These are phyloP conservation scores for Andinoacara biseriatus DNA, from an alignment of 2,113 vertebrate species.

Conservation along the genomic window DNA sequence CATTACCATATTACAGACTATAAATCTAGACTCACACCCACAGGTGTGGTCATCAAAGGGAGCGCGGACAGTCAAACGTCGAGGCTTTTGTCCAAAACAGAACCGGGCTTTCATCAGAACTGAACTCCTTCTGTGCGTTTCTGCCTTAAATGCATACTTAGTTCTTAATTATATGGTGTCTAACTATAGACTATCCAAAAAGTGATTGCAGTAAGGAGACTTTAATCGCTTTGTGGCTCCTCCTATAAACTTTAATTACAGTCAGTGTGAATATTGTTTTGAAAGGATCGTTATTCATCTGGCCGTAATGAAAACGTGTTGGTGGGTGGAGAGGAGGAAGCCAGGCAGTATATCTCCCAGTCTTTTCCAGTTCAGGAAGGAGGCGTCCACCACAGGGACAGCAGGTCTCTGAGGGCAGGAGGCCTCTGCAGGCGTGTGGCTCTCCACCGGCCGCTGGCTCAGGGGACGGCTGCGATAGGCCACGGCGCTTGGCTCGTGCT, in stretches of 20 bases:
- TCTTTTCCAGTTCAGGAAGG: conserved; percentile 32
- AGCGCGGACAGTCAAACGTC: not conserved
- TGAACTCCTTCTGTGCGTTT: conserved; percentile 14
- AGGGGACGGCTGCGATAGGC: conserved; percentile 67
- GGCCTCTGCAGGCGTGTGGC: conserved; percentile 55
- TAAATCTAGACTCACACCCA: not conserved
- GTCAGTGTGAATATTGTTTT: conserved; percentile 60
- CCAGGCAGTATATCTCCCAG: conserved; percentile 6
- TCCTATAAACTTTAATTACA: conserved; percentile 68
- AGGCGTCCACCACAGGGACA: conserved; percentile 45
- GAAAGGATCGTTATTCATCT: conserved; percentile 56
- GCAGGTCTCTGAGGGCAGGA: conserved; percentile 38
- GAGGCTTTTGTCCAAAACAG: not conserved
- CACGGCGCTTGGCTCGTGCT: conserved; percentile 68
- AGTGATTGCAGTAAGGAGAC: conserved; percentile 54
- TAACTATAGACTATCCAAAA: conserved; percentile 47
- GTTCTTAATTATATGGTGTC: conserved; percentile 63
- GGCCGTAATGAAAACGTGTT: conserved; percentile 59
- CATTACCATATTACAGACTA: not conserved
- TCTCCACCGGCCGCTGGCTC: conserved; percentile 33
- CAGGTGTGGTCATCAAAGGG: not conserved
- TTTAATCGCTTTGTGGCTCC: conserved; percentile 53
- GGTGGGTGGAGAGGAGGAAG: conserved; percentile 19
- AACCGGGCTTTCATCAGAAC: conserved; percentile 26
- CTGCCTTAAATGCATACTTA: conserved; percentile 54